phyloP scores from a whole-genome alignment of 2,113 vertebrate genomes.

The Oceanites oceanicus region DNA sequence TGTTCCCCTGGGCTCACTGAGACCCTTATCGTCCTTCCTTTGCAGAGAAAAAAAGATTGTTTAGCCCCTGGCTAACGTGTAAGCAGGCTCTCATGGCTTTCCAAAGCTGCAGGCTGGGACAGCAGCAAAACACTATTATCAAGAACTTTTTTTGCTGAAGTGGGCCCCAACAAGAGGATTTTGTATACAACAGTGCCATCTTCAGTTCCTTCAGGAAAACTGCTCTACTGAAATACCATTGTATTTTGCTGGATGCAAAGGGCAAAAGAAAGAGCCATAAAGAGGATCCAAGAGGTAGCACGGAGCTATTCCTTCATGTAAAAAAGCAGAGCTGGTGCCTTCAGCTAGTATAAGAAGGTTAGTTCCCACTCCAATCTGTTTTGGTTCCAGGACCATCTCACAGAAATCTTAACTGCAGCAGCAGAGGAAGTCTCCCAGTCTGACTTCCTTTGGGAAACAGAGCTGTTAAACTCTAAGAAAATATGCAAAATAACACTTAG shows the following conservation, averaged over 20 bases:
- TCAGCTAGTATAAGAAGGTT: not conserved
- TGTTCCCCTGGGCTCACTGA: not conserved
- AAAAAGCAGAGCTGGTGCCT: not conserved
- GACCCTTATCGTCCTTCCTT: not conserved
- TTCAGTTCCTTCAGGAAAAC: not conserved
- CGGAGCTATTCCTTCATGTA: accelerated
- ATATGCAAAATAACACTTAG: not conserved
- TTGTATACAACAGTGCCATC: not conserved
- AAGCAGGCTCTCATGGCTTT: not conserved
- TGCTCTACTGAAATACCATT: not conserved
- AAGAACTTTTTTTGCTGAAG: not conserved
- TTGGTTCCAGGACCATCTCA: not conserved
- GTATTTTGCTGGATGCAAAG: not conserved
- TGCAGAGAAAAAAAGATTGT: not conserved
- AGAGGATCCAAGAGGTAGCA: not conserved
- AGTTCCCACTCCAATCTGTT: not conserved
- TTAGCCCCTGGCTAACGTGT: not conserved
- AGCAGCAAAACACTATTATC: not conserved
- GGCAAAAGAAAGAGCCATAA: not conserved
- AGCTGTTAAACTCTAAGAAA: not conserved
- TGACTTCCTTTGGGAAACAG: accelerated
- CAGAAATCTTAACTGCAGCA: not conserved
- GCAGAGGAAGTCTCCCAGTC: not conserved
- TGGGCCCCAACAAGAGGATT: not conserved
- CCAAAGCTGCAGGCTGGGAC: not conserved